Evolutionary conservation across 2,888 invertebrate genomes (phyloP).

Genomic region (Horisme vitalbata): DNA sequence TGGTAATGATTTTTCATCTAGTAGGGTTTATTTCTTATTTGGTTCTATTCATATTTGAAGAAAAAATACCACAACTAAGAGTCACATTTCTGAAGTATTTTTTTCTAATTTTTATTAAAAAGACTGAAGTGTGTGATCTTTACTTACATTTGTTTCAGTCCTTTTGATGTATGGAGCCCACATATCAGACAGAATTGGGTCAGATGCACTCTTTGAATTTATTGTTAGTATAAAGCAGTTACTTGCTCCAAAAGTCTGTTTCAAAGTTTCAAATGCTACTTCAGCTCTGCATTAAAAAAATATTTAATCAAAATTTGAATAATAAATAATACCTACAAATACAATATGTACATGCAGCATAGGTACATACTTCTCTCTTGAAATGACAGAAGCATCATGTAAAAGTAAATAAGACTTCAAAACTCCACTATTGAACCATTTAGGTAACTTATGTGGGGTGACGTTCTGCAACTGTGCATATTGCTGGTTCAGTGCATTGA

Average conservation of each 20-base stretch:
- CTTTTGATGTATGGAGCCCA: conserved; percentile 92
- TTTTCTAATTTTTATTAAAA: too few species aligned
- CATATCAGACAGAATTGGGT: conserved; percentile 87
- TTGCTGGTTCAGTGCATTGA: conserved; percentile 90
- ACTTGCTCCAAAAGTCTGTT: conserved; percentile 92
- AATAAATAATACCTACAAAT: background rate
- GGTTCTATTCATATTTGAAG: too few species aligned
- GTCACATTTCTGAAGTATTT: too few species aligned
- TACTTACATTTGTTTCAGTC: conserved; percentile 74
- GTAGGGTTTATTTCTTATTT: too few species aligned
- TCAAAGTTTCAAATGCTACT: conserved; percentile 91
- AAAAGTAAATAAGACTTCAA: conserved; percentile 94
- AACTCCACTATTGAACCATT: conserved; percentile 91
- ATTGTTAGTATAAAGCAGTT: conserved; percentile 95
- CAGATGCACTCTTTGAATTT: conserved; percentile 89
- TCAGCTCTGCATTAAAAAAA: conserved; percentile 86
- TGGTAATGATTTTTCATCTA: too few species aligned
- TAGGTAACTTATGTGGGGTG: conserved; percentile 90
- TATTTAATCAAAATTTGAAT: background rate
- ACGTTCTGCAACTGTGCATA: conserved; percentile 90
- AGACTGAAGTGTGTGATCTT: background rate
- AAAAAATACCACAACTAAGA: too few species aligned
- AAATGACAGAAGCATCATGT: conserved; percentile 90
- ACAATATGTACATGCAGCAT: background rate
- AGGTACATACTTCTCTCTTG: conserved; percentile 89